Percentiles rank a stretch among this genome's conserved stretches.
Conservation (phyloP, 1,140 invertebrate species). For the Triops longicaudatus region DNA sequence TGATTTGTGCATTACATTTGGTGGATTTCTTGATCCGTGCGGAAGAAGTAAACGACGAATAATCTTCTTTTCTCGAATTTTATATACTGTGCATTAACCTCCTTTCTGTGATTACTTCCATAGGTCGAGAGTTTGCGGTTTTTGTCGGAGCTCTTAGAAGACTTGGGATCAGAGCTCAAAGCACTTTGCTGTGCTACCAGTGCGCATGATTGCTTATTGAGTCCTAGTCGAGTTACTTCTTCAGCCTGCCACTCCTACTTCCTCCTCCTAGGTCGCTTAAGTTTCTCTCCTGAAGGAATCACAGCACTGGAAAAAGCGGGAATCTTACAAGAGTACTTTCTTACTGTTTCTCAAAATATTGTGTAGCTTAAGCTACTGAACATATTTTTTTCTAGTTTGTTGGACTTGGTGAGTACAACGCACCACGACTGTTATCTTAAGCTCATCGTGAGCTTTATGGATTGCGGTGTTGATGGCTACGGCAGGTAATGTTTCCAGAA, state of each 20-base stretch:
- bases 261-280: constrained; percentile 79
- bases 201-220: constrained; percentile 78
- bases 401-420: constrained; percentile 67
- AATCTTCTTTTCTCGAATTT: constrained; percentile 35
- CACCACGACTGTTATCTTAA: constrained; percentile 88
- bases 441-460: constrained; percentile 76
- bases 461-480: constrained; percentile 65
- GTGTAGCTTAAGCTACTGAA: constrained; percentile 32
- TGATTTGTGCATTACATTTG: constrained; percentile 62
- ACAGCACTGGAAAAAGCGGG: constrained; percentile 18
- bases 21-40: constrained; percentile 61
- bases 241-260: constrained; percentile 91
- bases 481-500: constrained; percentile 49
- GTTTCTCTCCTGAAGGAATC: constrained; percentile 35
- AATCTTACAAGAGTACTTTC: constrained; percentile 20
- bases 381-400: constrained; percentile 50
- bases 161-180: constrained; percentile 65
- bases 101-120: constrained; percentile 30
- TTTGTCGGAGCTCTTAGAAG: constrained; percentile 67
- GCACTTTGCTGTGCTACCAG: constrained; percentile 53
- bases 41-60: constrained; percentile 43
- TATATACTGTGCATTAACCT: constrained; percentile 23
- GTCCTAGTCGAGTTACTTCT: constrained; percentile 73
- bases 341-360: constrained; percentile 35
- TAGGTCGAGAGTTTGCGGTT: constrained; percentile 46